Evolutionary conservation across 2,113 vertebrate genomes (phyloP), one percentile per base, ranked within the genome.

Genomic region (Heterotis niloticus): DNA sequence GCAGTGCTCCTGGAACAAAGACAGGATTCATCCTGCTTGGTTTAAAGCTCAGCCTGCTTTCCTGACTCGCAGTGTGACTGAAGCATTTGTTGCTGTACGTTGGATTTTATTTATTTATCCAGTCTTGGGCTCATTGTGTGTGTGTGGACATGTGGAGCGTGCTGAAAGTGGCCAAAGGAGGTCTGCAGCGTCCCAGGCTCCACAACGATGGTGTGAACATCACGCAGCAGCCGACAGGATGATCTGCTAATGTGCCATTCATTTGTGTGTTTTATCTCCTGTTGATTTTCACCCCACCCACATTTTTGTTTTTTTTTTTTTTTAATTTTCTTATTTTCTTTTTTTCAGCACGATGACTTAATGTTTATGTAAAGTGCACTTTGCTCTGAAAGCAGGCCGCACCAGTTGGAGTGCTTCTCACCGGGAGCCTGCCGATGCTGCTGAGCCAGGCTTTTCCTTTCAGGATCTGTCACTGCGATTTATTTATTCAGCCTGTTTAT

Each of bases 341-440:
- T n/a, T 44, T 44, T 44, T 44, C 78, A 79, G 84, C 80, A 81
- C 77, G 78, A 85, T 84, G 79, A 87, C 59, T 83, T 86, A 76
- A 86, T 85, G 85, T 86, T 83, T 83, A 79, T 34, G 78, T 26
- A 79, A 80, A 81, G 81, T 57, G 83, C 81, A 74, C 83, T 77
- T 79, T 73, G 70, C 59, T 44, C 34, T 70, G 77, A 76, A 67
- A 26, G 56, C 20, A 16, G 16, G 64, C 34, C 65, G 56, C 66
- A 51, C 34, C 64, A 75, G 16, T n/a, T 28, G 60, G 44, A 54
- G 23, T 5, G 16, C 79, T 82, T 82, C 83, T 74, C 71, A 75
- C 68, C 20, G 18, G 78, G 18, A 44, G 60, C 69, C 70, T 51
- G 51, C 74, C 23, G 64, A 78, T 80, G 77, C 64, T 80, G 82